These are phyloP conservation scores for Polymixis flavicincta DNA, from an alignment of 2,888 invertebrate genomes.

Conservation along the genomic window DNA sequence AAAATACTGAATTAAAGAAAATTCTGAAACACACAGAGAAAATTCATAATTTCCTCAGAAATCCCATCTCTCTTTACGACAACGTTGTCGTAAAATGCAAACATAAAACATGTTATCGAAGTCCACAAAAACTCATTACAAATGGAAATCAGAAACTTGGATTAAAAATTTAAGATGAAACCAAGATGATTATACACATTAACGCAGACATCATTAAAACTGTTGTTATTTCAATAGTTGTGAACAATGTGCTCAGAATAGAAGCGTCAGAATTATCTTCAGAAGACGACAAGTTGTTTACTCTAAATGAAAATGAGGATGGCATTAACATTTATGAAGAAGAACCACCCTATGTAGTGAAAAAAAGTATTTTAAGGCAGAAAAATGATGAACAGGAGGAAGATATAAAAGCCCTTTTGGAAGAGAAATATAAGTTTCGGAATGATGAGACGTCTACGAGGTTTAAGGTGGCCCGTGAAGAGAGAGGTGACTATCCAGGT, in stretches of 20 bases:
- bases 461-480: constrained; percentile 75
- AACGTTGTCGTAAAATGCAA: constrained; percentile 62
- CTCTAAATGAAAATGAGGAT: constrained; percentile 15
- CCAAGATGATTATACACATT: constrained; percentile 65
- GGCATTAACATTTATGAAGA: constrained; percentile 4
- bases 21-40: constrained; percentile 15
- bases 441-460: constrained; percentile 83
- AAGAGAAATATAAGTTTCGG: constrained; percentile 84
- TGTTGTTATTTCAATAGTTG: constrained; percentile 51
- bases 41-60: constrained; percentile 46
- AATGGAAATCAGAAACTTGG: constrained; percentile 49
- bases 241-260: constrained; percentile 33
- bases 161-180: constrained; percentile 65
- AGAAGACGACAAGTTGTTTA: constrained; percentile 35
- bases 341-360: constrained; percentile 10
- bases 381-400: constrained; percentile 64
- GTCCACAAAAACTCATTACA: constrained; percentile 55
- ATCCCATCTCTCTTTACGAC: constrained; percentile 68
- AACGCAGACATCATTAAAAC: constrained; percentile 48
- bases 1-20: constrained; percentile 25
- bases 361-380: constrained; percentile 31
- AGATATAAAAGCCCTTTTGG: constrained; percentile 77
- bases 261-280: constrained; percentile 27
- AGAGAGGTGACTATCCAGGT: constrained; percentile 73
- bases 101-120: constrained; percentile 70